Evolutionary conservation across 1,140 invertebrate genomes (phyloP).

Genomic region (Araneus ventricosus): DNA sequence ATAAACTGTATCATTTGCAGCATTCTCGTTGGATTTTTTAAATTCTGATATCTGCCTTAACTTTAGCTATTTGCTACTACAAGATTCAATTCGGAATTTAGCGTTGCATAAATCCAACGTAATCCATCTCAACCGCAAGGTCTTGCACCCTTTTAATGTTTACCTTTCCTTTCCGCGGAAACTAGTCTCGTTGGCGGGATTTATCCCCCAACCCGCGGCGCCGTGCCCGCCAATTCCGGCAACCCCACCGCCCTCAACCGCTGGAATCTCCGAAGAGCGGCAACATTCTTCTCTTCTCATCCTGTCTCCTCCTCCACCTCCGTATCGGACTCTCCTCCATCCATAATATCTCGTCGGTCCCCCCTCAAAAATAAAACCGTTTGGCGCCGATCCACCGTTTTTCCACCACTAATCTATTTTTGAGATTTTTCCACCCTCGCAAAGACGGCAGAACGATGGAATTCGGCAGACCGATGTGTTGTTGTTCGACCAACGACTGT

Average conservation of each 20-base stretch:
- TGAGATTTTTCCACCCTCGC: conserved; percentile 58
- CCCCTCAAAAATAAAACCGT: conserved; percentile 59
- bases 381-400: conserved; percentile 61
- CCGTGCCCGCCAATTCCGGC: background rate
- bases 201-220: background rate
- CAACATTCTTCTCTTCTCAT: conserved; percentile 54
- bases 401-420: conserved; percentile 64
- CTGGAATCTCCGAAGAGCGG: conserved; percentile 60
- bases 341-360: conserved; percentile 27
- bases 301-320: conserved; percentile 32
- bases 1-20: no score
- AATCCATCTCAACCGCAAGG: background rate
- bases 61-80: no score
- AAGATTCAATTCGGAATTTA: no score
- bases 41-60: no score
- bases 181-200: background rate
- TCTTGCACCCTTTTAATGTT: background rate
- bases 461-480: conserved; percentile 20
- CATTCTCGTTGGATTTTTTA: no score
- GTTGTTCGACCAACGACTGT: conserved; percentile 51
- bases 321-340: conserved; percentile 36
- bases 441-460: background rate
- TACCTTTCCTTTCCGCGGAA: no score
- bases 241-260: conserved; percentile 42
- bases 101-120: background rate